Conservation (phyloP, 2,113 vertebrate species). For the Syngnathoides biaculeatus region DNA sequence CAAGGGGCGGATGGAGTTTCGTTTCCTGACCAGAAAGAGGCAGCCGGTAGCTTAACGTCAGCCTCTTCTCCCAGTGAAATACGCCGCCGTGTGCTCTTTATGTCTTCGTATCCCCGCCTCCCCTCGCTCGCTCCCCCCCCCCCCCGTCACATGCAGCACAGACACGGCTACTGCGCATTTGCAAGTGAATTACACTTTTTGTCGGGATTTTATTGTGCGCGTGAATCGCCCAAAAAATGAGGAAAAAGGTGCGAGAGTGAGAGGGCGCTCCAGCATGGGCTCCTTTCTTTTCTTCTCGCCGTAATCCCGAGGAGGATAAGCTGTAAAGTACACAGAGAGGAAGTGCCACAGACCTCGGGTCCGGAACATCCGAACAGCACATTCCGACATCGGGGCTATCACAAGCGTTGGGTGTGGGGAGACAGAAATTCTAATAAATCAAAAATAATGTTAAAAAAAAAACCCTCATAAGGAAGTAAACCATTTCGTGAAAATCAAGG, state of each 20-base stretch:
- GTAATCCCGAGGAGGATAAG: constrained; percentile 76
- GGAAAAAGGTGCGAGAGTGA: constrained; percentile 42
- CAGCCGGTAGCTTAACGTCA: constrained; percentile 52
- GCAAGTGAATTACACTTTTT: constrained; percentile 76
- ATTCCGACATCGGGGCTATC: constrained; percentile 58
- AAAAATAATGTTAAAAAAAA: constrained; percentile 1
- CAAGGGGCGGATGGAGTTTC: constrained; percentile 28
- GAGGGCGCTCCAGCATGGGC: constrained; percentile 57
- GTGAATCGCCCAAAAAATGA: constrained; percentile 45
- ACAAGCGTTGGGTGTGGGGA: constrained; percentile 22
- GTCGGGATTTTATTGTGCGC: constrained; percentile 45
- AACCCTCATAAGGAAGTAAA: constrained; percentile 9
- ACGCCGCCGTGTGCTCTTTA: constrained; percentile 38
- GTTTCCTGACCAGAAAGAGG: constrained; percentile 52
- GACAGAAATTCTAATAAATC: constrained; percentile 17
- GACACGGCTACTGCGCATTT: constrained; percentile 68
- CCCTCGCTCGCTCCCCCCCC: constrained; percentile 12
- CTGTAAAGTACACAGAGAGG: constrained; percentile 74
- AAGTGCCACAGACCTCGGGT: constrained; percentile 72
- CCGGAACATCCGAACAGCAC: constrained; percentile 58
- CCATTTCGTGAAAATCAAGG: not conserved
- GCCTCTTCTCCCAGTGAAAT: constrained; percentile 40
- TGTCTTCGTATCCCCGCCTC: constrained; percentile 37
- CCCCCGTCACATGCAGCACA: constrained; percentile 51
- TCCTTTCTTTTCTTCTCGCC: constrained; percentile 69